A percentile compares a stretch with the other conserved stretches of the same genome.
These are phyloP conservation scores for Cryptocephalus primarius DNA, from an alignment of 2,888 invertebrate species.

Conservation along the genomic window DNA sequence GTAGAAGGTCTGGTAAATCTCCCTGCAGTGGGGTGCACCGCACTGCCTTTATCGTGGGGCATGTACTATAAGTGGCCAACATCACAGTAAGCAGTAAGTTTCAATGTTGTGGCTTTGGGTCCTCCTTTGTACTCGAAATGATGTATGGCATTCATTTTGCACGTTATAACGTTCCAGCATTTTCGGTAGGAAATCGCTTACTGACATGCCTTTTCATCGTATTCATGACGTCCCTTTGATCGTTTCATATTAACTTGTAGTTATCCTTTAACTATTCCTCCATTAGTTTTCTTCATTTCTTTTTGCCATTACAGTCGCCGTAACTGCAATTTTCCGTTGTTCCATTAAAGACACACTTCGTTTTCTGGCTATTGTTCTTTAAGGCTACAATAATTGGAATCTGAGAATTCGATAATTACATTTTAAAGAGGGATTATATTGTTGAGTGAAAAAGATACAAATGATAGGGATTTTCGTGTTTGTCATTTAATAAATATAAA, in stretches of 20 bases:
- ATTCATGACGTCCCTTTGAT: conserved; percentile 15
- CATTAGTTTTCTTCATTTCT: neutral
- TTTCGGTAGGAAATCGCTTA: conserved; percentile 21
- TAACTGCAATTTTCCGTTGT: too few species aligned
- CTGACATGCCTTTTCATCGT: conserved; percentile 12
- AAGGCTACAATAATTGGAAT: too few species aligned
- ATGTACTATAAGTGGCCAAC: conserved; percentile 19
- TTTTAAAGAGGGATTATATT: too few species aligned
- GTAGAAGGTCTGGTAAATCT: too few species aligned
- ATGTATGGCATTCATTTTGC: conserved; percentile 33
- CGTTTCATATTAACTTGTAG: conserved; percentile 9
- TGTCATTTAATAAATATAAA: too few species aligned
- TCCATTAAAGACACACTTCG: too few species aligned
- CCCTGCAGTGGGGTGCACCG: too few species aligned
- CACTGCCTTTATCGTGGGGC: conserved; percentile 2
- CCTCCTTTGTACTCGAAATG: conserved; percentile 31
- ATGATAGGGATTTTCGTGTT: too few species aligned
- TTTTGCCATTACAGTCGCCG: too few species aligned
- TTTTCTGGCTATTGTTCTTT: too few species aligned
- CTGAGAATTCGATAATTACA: too few species aligned
- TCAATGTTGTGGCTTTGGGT: conserved; percentile 15
- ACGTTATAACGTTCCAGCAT: conserved; percentile 11
- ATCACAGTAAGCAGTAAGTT: conserved; percentile 16
- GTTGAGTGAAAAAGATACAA: too few species aligned
- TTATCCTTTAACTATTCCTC: conserved; percentile 10